Evolutionary conservation across 1,140 invertebrate species (phyloP).

Genomic region (Zophobas atratus): DNA sequence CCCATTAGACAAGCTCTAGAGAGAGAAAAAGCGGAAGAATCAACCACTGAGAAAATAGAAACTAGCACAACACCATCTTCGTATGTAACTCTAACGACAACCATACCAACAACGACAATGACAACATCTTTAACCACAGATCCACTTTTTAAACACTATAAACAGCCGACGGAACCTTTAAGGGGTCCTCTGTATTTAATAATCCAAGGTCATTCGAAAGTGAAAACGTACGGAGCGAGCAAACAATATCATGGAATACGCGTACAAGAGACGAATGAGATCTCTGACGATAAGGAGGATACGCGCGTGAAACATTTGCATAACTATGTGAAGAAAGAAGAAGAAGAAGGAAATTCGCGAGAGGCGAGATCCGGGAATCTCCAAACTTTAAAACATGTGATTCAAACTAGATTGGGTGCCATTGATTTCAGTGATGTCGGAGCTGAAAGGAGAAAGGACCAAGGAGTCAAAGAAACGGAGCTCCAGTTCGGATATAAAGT

Average conservation of each 20-base stretch:
- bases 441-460: constrained; percentile 6
- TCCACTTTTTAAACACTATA: constrained; percentile 75
- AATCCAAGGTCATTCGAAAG: constrained; percentile 87
- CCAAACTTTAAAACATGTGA: constrained; percentile 64
- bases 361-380: constrained; percentile 60
- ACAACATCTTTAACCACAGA: constrained; percentile 69
- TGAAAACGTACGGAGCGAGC: constrained; percentile 84
- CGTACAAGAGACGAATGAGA: constrained; percentile 72
- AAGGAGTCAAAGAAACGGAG: constrained; percentile 70
- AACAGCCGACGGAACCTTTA: constrained; percentile 76
- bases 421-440: constrained; percentile 58
- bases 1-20: constrained; percentile 48
- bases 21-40: constrained; percentile 48
- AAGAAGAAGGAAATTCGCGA: constrained; percentile 58
- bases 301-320: constrained; percentile 71
- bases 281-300: constrained; percentile 63
- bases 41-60: constrained; percentile 53
- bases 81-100: constrained; percentile 57
- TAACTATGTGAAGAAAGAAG: constrained; percentile 65
- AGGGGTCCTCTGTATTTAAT: constrained; percentile 82
- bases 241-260: constrained; percentile 68
- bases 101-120: constrained; percentile 64
- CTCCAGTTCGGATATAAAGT: constrained; percentile 72
- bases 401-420: constrained; percentile 64
- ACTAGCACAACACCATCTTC: constrained; percentile 39